phyloP scores from a whole-genome alignment of 2,797 vertebrate species.

The Tragelaphus oryx region DNA sequence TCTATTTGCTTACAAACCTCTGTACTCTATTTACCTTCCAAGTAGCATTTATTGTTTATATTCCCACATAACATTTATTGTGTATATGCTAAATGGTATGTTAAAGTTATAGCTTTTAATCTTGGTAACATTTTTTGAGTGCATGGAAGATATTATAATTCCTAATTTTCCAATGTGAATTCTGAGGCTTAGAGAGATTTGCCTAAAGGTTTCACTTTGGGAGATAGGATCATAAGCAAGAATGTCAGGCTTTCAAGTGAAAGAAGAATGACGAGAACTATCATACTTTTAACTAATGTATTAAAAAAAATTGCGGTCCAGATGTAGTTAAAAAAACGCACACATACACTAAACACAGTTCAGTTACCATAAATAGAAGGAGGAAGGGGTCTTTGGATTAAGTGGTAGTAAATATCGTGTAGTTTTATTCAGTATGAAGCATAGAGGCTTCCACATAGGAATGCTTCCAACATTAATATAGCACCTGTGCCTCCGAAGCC shows the following conservation, averaged over 20 bases:
- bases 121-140: background rate
- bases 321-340: background rate
- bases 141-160: background rate
- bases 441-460: slow-evolving; percentile 9
- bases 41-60: background rate
- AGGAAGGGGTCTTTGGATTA: background rate
- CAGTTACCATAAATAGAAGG: slow-evolving; percentile 13
- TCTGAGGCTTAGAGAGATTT: background rate
- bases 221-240: background rate
- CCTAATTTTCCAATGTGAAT: background rate
- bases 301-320: slow-evolving; percentile 5
- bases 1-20: background rate
- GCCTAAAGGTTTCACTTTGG: background rate
- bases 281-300: background rate
- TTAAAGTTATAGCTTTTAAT: slow-evolving; percentile 4
- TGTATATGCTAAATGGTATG: background rate
- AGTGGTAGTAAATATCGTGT: background rate
- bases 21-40: background rate
- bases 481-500: background rate
- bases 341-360: background rate
- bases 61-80: background rate
- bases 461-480: background rate
- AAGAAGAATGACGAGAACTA: background rate
- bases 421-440: slow-evolving; percentile 31
- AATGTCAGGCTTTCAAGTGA: background rate